Percentiles rank a stretch among this genome's conserved stretches.
phyloP scores from a whole-genome alignment of 2,797 vertebrate species.

The Euphonia xanthogaster region DNA sequence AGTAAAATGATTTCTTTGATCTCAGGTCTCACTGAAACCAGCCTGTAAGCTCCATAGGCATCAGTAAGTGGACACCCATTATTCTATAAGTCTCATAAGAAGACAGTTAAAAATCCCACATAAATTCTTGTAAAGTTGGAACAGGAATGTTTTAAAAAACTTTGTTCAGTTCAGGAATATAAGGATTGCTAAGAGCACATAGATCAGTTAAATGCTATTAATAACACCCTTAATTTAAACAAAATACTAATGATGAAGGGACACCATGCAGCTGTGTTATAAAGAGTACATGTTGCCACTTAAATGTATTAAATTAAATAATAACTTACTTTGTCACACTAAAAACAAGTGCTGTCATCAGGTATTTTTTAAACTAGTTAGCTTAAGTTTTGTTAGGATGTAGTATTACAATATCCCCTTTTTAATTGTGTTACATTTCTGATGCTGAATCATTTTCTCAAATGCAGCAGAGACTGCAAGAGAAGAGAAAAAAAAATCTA shows the following conservation, averaged over 20 bases:
- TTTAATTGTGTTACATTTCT: conserved; percentile 15
- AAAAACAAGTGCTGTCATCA: not conserved
- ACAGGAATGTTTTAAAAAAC: not conserved
- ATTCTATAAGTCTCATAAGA: not conserved
- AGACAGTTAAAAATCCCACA: not conserved
- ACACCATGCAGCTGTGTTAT: not conserved
- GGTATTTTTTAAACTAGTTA: conserved; percentile 16
- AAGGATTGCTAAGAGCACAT: not conserved
- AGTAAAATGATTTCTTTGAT: not conserved
- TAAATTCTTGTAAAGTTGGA: not conserved
- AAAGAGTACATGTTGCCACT: not conserved
- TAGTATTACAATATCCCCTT: conserved; percentile 3
- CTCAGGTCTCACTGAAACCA: not conserved
- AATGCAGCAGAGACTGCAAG: not conserved
- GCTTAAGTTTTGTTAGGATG: conserved; percentile 12
- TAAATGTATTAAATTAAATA: conserved; percentile 18
- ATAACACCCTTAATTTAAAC: not conserved
- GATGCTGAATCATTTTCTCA: not conserved
- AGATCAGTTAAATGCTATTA: not conserved
- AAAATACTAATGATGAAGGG: not conserved
- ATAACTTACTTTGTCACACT: not conserved
- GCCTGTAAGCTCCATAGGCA: not conserved
- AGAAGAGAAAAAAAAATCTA: not conserved
- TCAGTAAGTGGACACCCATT: not conserved
- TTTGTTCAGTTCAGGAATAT: not conserved